These are phyloP conservation scores for Parazoanthus swiftii DNA, from an alignment of 92 coral and sea anemone species.

Conservation along the genomic window DNA sequence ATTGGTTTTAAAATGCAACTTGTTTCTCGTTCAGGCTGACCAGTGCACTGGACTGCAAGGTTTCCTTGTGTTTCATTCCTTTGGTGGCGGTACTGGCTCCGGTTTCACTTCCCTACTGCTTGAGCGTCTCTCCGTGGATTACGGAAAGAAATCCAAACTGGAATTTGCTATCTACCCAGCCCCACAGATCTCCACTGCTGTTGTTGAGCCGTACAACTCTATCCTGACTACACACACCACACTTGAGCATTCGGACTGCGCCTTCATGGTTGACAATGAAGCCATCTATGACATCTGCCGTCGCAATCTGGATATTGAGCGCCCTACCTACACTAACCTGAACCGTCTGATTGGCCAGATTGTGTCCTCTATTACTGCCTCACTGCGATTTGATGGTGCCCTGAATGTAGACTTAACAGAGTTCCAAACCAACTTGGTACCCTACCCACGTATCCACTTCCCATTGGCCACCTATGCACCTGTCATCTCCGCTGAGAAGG, in stretches of 20 bases:
- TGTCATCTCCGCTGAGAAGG: no score
- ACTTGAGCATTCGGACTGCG: constrained; percentile 93
- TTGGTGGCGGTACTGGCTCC: constrained; percentile 51
- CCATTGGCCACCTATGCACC: no score
- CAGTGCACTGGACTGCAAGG: constrained; percentile 96
- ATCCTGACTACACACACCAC: constrained; percentile 39
- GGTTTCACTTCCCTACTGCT: constrained; percentile 94
- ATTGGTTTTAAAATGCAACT: neutral
- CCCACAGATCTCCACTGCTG: constrained; percentile 91
- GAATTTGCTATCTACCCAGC: constrained; percentile 60
- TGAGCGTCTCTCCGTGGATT: constrained; percentile 96
- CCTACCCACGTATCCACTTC: no score
- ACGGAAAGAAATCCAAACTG: neutral
- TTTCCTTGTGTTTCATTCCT: constrained; percentile 86
- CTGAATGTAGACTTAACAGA: no score
- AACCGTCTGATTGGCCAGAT: constrained; percentile 86
- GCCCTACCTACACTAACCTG: constrained; percentile 78
- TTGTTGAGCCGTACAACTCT: constrained; percentile 73
- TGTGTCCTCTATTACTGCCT: neutral
- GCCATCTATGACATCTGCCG: no score
- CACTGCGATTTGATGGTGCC: no score
- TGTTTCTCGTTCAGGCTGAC: constrained; percentile 66
- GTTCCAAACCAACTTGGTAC: no score
- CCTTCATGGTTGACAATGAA: constrained; percentile 62
- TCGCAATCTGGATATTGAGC: neutral